These are phyloP conservation scores for Hyposoter dolosus DNA, from an alignment of 2,888 invertebrate species.

Conservation along the genomic window DNA sequence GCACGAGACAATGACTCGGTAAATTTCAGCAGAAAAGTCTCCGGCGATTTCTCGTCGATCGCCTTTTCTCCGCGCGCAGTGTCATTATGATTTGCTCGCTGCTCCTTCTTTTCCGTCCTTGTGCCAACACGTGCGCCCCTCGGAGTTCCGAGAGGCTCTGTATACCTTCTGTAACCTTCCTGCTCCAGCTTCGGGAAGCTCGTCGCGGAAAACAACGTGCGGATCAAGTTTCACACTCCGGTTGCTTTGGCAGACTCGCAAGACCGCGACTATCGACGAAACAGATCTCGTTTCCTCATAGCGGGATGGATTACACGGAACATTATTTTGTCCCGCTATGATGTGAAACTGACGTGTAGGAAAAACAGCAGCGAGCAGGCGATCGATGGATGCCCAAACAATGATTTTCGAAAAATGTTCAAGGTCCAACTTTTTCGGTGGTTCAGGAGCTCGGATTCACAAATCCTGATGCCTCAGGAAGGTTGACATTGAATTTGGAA, in stretches of 20 bases:
- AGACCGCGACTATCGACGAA: slow-evolving; percentile 59
- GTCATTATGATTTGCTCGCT: too few relatives aligned
- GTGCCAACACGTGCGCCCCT: background rate
- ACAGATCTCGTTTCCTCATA: slow-evolving; percentile 72
- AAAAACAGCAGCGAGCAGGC: slow-evolving; percentile 35
- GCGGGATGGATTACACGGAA: slow-evolving; percentile 54
- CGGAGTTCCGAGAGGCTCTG: background rate
- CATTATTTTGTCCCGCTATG: slow-evolving; percentile 68
- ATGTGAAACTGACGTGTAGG: slow-evolving; percentile 49
- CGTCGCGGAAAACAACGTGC: background rate
- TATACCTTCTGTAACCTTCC: slow-evolving; percentile 20
- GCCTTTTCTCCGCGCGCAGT: too few relatives aligned
- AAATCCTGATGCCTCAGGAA: too few relatives aligned
- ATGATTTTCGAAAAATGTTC: background rate
- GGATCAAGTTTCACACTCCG: slow-evolving; percentile 28
- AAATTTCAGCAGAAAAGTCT: slow-evolving; percentile 38
- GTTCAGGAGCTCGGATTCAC: too few relatives aligned
- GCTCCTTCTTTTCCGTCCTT: background rate
- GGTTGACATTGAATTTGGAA: too few relatives aligned
- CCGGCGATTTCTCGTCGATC: slow-evolving; percentile 1
- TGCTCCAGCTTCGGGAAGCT: background rate
- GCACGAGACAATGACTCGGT: slow-evolving; percentile 65
- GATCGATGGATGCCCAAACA: too few relatives aligned
- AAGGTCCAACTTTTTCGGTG: too few relatives aligned
- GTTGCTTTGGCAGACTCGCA: slow-evolving; percentile 36